These are phyloP conservation scores for Calyptommatus sinebrachiatus DNA, from an alignment of 2,113 vertebrate genomes.

Conservation along the genomic window DNA sequence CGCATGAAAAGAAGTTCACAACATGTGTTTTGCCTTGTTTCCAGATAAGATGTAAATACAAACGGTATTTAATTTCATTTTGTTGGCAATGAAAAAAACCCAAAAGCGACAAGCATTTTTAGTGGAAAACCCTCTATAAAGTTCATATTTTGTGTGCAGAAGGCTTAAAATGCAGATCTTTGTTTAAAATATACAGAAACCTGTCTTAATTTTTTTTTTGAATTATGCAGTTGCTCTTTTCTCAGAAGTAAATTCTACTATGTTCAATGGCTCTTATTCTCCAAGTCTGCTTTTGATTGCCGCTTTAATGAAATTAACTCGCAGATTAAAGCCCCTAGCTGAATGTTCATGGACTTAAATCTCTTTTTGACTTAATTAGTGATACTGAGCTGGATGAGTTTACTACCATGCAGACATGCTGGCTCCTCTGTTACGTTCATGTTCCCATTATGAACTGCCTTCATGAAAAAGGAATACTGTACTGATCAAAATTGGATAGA, in stretches of 20 bases:
- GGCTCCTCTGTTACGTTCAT: background rate
- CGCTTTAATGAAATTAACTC: background rate
- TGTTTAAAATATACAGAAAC: conserved; percentile 5
- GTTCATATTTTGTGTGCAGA: conserved; percentile 42
- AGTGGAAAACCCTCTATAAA: conserved; percentile 47
- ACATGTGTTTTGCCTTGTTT: background rate
- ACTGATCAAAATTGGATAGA: background rate
- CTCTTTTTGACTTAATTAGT: background rate
- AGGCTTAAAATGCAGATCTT: conserved; percentile 43
- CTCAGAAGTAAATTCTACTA: background rate
- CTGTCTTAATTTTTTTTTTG: background rate
- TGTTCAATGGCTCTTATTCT: background rate
- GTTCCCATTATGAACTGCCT: background rate
- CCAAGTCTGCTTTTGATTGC: background rate
- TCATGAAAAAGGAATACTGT: background rate
- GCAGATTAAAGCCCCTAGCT: background rate
- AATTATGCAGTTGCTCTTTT: background rate
- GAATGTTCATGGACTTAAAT: background rate
- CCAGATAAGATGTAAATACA: conserved; percentile 49
- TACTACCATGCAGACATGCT: background rate
- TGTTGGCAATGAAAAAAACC: conserved; percentile 36
- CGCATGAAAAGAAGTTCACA: conserved; percentile 6
- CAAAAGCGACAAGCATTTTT: conserved; percentile 38
- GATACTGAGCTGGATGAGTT: background rate
- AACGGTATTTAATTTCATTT: conserved; percentile 50